Base-by-base conservation (phyloP, 2,888 invertebrate species). In the Rhorus exstirpatorius region DNA sequence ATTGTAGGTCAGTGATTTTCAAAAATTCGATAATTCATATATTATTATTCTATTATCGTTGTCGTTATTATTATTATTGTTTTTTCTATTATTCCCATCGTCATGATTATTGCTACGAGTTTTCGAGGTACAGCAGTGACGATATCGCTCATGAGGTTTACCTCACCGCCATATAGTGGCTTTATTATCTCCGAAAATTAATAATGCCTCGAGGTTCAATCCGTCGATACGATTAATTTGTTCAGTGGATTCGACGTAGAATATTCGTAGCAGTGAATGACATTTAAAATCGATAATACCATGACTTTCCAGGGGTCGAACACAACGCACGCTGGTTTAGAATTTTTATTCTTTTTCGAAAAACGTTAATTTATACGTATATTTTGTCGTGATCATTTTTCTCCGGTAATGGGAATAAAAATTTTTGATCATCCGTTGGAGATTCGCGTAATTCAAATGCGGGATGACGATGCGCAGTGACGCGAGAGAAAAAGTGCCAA, bases 31-130 rank as follows among this genome's bases (percentile, higher is more conserved):
- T 6, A 63, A 78, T 53, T 12, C 21, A 68, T 24, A 19, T 10
- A 10, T 26, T 31, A 46, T 58, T 21, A 60, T 68, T 14, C 26
- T 14, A 58, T 76, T 49, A 38, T 41, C 14, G 14, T 19, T 53
- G 21, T 35, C 14, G 63, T 70, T 44, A 53, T 14, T 21, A 35
- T 53, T 51, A 53, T 70, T 74, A 63, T 61, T 49, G 38, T n/a
- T n/a, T n/a, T n/a, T n/a, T n/a, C n/a, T n/a, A n/a, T n/a, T n/a
- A n/a, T n/a, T n/a, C n/a, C n/a, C n/a, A n/a, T 21, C 44, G 2
- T 63, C 49, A 19, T 53, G 51, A 35, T 51, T 26, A 19, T 35
- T 26, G 31, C 49, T 35, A 46, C 19, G 19, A 61, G 31, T 31
- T 61, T 58, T 58, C n/a, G 10, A 44, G 24, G 63, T 21, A 26